Conservation (phyloP, 1,140 invertebrate species). For the Drosophila jambulina region DNA sequence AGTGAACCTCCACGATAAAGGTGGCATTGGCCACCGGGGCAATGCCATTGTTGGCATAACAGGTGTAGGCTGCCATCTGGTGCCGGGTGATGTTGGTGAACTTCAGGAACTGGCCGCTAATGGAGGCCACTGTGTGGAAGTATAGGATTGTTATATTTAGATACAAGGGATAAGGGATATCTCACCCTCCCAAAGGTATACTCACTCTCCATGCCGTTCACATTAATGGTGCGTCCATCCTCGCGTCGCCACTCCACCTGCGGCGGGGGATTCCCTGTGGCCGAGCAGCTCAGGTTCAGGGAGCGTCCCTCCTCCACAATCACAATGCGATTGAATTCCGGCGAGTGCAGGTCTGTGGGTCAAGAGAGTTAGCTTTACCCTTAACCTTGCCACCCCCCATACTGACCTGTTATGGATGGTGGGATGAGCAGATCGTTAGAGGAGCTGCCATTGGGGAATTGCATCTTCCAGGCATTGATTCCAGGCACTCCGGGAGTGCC, state of each 20-base stretch:
- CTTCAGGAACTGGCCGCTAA: constrained; percentile 90
- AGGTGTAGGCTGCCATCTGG: constrained; percentile 95
- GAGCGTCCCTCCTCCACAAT: constrained; percentile 91
- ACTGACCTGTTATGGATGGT: constrained; percentile 90
- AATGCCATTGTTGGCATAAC: constrained; percentile 95
- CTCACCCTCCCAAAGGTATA: not conserved
- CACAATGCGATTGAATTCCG: constrained; percentile 83
- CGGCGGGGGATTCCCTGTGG: constrained; percentile 91
- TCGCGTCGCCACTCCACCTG: constrained; percentile 91
- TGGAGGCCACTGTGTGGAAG: constrained; percentile 86
- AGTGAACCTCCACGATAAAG: constrained; percentile 94
- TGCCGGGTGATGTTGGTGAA: constrained; percentile 92
- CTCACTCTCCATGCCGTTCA: constrained; percentile 85
- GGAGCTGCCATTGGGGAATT: constrained; percentile 87
- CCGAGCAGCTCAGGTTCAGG: constrained; percentile 91
- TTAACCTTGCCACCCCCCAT: accelerated
- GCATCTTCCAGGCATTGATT: constrained; percentile 89
- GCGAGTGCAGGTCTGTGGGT: constrained; percentile 53
- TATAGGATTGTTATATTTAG: too few species aligned
- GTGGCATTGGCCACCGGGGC: constrained; percentile 92
- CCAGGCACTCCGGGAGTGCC: constrained; percentile 90
- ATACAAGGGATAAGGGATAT: not conserved
- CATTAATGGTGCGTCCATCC: constrained; percentile 88
- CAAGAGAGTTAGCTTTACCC: not conserved
- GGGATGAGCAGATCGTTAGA: constrained; percentile 90